Conservation (phyloP, 2,888 invertebrate genomes). For the Panopea generosa region DNA sequence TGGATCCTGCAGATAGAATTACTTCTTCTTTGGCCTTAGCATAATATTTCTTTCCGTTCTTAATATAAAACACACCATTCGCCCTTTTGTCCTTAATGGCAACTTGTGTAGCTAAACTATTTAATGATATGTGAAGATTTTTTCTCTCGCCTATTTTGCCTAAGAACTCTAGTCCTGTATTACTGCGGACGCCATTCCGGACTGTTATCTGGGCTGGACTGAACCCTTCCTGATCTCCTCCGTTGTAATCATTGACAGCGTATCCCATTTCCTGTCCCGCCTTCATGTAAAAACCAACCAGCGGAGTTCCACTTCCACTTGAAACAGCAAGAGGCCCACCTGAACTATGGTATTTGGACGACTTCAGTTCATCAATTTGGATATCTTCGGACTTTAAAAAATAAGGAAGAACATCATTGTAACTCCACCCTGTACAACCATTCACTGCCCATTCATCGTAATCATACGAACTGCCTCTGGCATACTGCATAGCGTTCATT, state of each 20-base stretch:
- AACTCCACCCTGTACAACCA: constrained; percentile 19
- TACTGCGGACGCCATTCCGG: too few species aligned
- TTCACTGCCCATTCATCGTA: too few species aligned
- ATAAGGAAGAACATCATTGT: constrained; percentile 22
- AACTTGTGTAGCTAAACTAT: constrained; percentile 27
- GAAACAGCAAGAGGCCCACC: background rate
- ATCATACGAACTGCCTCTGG: too few species aligned
- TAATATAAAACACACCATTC: constrained; percentile 69
- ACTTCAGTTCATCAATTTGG: background rate
- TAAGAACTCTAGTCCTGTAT: background rate
- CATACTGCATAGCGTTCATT: background rate
- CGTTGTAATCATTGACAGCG: constrained; percentile 18
- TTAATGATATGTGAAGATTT: constrained; percentile 31
- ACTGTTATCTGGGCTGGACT: background rate
- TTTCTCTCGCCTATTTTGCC: background rate
- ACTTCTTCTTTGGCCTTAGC: constrained; percentile 73
- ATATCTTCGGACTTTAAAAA: constrained; percentile 17
- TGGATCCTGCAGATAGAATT: constrained; percentile 81
- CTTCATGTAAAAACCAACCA: too few species aligned
- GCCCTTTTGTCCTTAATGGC: constrained; percentile 64
- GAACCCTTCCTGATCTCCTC: constrained; percentile 9
- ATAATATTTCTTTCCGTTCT: constrained; percentile 53
- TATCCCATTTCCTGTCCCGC: constrained; percentile 13
- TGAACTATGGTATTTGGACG: constrained; percentile 1
- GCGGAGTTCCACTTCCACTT: background rate